Conservation (phyloP, 2,888 invertebrate species). For the Orthonychiurus folsomi region DNA sequence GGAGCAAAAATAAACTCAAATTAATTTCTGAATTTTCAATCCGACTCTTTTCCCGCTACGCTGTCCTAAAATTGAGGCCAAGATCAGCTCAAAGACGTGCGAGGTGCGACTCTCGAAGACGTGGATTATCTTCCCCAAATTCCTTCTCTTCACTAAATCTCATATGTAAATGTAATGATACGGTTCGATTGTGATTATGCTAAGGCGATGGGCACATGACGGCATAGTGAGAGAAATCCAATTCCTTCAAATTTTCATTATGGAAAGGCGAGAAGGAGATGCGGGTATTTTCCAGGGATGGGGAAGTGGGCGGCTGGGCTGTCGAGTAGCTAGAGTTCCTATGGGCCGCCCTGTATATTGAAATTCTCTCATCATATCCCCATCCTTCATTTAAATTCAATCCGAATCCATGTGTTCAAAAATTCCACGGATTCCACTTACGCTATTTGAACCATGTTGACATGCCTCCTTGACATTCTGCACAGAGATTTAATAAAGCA, state of each 20-base stretch:
- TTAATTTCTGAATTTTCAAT: too few relatives aligned
- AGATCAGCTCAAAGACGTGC: too few relatives aligned
- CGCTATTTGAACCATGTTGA: conserved; percentile 1
- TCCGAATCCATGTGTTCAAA: conserved; percentile 1
- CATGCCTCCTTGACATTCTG: neutral
- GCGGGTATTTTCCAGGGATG: neutral
- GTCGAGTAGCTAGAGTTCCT: too few relatives aligned
- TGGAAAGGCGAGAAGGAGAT: neutral
- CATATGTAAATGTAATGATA: conserved; percentile 1
- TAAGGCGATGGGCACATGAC: neutral
- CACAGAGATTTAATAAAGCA: conserved; percentile 1
- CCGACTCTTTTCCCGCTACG: too few relatives aligned
- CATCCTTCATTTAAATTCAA: neutral
- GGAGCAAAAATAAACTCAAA: too few relatives aligned
- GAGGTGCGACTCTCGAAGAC: too few relatives aligned
- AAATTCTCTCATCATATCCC: neutral
- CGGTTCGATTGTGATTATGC: neutral
- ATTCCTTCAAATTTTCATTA: neutral
- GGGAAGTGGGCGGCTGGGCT: too few relatives aligned
- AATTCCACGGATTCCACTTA: neutral
- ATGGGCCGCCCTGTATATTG: neutral
- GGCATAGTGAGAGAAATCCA: neutral
- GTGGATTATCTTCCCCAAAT: neutral
- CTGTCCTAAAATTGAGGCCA: too few relatives aligned
- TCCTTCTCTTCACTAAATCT: neutral